A percentile compares a stretch with the other conserved stretches of the same genome.
These are phyloP conservation scores for Buathra laborator DNA, from an alignment of 2,888 invertebrate genomes.

Conservation along the genomic window DNA sequence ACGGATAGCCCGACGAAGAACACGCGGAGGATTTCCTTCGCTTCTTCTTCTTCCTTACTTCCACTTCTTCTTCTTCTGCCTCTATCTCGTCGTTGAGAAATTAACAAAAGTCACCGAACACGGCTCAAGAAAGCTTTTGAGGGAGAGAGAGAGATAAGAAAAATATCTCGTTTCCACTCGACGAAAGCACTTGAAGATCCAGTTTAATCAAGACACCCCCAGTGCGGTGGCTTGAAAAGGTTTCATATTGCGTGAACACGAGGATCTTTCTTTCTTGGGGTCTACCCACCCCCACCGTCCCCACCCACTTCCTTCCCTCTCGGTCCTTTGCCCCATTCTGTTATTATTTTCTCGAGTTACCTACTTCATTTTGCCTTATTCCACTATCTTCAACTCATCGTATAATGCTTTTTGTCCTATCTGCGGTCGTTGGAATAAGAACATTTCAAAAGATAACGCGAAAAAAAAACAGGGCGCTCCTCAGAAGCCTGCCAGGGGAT, in stretches of 20 bases:
- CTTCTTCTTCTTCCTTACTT: conserved; percentile 45
- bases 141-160: conserved; percentile 50
- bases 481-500: not conserved
- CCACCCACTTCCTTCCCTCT: not conserved
- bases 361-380: not conserved
- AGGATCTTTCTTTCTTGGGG: conserved; percentile 24
- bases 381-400: not conserved
- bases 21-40: conserved; percentile 65
- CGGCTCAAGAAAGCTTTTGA: conserved; percentile 35
- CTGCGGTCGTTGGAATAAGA: conserved; percentile 6
- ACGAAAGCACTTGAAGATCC: conserved; percentile 62
- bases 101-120: conserved; percentile 67
- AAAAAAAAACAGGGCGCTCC: not conserved
- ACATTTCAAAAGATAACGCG: conserved; percentile 9
- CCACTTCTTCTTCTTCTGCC: conserved; percentile 30
- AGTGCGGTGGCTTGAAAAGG: conserved; percentile 39
- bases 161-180: conserved; percentile 60
- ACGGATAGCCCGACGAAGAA: conserved; percentile 72
- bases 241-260: conserved; percentile 60
- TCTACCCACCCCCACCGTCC: not conserved
- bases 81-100: conserved; percentile 65
- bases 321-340: not conserved
- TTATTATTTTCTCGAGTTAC: conserved; percentile 41
- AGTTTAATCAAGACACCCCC: conserved; percentile 66
- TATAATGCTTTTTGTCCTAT: conserved; percentile 7